Evolutionary conservation across 2,797 vertebrate species (phyloP), one percentile per base, ranked within the genome.

Genomic region (Taeniopygia guttata): DNA sequence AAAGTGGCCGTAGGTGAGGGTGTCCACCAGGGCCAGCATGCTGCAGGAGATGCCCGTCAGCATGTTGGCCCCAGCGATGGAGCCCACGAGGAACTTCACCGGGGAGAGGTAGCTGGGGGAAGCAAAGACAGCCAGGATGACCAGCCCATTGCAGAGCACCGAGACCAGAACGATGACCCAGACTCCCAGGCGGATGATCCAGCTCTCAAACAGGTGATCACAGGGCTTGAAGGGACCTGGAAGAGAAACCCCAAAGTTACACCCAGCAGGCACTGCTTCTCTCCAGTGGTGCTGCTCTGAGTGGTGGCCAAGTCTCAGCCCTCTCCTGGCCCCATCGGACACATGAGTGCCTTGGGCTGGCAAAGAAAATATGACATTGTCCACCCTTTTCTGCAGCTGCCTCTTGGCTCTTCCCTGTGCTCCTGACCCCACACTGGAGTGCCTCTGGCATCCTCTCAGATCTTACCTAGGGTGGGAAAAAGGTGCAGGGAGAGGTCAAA

Each of bases 141-240:
- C 98, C 89, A 99, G 96, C 72, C 98, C 98, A 0, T 99, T 99
- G 89, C 99, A 98, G 81, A 99, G 94, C 84, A 99, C 95, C 0
- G 99, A 98, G 77, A 99, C 97, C 82, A 99, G 87, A 19, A 98
- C 97, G n/a, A 99, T 98, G 94, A 97, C 96, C 99, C 99, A 99
- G 94, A 99, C 97, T 10, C 98, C 99, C 76, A 99, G 97, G 46
- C 99, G 99, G 80, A 99, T 97, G 85, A 99, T 96, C 99, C 99
- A 99, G 97, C 99, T 99, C 96, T 99, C 99, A 84, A 99, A 97
- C 78, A 99, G 98, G 58, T 99, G 98, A 79, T 99, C 98, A 7
- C 99, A 99, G 36, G 99, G 99, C 94, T 99, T 98, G 97, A 99
- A 99, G 63, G 99, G 99, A 96, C 99, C 99, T 99, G 98, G 34